Evolutionary conservation across 2,888 invertebrate genomes (phyloP).

Genomic region (Eueremaeus valkanovi): DNA sequence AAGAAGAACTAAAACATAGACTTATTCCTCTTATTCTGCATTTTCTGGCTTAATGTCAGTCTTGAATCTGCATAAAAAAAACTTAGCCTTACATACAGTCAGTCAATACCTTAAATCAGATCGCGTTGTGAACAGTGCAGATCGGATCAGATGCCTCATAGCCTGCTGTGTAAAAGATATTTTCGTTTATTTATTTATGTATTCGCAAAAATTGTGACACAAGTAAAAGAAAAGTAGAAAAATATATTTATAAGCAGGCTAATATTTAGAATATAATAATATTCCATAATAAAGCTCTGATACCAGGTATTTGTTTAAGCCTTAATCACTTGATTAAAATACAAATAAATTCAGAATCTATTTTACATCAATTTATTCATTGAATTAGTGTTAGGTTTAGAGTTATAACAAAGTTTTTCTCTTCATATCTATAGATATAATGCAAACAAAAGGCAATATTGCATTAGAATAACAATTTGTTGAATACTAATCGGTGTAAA

Average conservation of each 20-base stretch:
- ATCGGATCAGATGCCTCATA: background rate
- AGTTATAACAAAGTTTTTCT: background rate
- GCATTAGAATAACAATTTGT: background rate
- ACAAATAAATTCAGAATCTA: background rate
- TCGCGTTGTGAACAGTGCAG: background rate
- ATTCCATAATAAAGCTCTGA: no score
- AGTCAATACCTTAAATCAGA: background rate
- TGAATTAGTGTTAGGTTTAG: background rate
- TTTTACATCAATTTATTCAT: background rate
- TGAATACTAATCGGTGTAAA: background rate
- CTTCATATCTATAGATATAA: background rate
- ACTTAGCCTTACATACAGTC: no score
- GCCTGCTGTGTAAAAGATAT: conserved; percentile 2
- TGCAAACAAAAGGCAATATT: background rate
- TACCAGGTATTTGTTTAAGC: no score
- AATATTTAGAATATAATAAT: background rate
- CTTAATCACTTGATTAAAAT: conserved; percentile 15
- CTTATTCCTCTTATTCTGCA: background rate
- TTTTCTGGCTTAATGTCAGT: conserved; percentile 2
- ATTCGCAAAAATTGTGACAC: background rate
- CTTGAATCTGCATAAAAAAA: background rate
- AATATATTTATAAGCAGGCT: background rate
- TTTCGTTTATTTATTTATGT: background rate
- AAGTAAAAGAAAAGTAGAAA: background rate
- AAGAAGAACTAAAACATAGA: background rate